Evolutionary conservation across 2,888 invertebrate genomes (phyloP).

Genomic region (Cheilosia pagana): DNA sequence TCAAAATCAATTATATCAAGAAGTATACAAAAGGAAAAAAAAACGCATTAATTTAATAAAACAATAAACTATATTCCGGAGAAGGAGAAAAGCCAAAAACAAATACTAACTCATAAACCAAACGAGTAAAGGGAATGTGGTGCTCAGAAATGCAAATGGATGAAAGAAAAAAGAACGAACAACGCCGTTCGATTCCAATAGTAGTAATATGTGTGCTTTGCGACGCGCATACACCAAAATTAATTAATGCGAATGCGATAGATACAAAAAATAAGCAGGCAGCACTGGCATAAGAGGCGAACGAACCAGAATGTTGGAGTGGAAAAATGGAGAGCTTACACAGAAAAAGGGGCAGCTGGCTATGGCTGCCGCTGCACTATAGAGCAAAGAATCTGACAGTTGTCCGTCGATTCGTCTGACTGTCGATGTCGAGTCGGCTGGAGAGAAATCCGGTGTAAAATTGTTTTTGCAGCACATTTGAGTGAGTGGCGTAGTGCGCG

Average conservation of each 20-base stretch:
- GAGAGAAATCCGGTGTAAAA: conserved; percentile 40
- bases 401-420: conserved; percentile 64
- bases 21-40: conserved; percentile 33
- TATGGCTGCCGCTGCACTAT: conserved; percentile 31
- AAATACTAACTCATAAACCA: conserved; percentile 40
- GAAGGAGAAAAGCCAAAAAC: conserved; percentile 40
- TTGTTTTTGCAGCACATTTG: conserved; percentile 40
- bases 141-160: conserved; percentile 57
- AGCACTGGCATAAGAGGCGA: conserved; percentile 53
- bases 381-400: conserved; percentile 67
- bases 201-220: conserved; percentile 76
- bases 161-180: conserved; percentile 57
- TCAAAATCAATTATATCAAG: conserved; percentile 55
- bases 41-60: conserved; percentile 44
- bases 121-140: conserved; percentile 59
- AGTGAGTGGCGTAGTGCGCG: conserved; percentile 34
- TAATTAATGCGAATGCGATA: conserved; percentile 76
- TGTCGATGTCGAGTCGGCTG: not conserved
- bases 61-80: conserved; percentile 65
- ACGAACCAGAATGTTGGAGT: conserved; percentile 66
- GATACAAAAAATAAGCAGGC: conserved; percentile 67
- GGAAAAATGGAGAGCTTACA: conserved; percentile 44
- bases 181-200: conserved; percentile 72
- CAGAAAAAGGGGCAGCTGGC: conserved; percentile 39
- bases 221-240: conserved; percentile 77